Conservation (phyloP, 1,140 invertebrate species). For the Lanistes nyassanus region DNA sequence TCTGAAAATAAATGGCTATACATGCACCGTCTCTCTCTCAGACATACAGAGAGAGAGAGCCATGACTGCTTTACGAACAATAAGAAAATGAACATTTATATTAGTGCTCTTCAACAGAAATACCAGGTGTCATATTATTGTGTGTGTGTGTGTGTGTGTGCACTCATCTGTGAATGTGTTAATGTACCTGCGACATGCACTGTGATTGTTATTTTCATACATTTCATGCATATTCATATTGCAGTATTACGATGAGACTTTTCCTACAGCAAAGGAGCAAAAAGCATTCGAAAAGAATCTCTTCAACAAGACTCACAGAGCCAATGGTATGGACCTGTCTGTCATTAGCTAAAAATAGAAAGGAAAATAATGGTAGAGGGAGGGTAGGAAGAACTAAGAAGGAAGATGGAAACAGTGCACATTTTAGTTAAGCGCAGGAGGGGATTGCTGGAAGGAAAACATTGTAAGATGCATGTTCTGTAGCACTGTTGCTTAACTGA, state of each 20-base stretch:
- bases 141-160: conserved; percentile 10
- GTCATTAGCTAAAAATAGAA: no score
- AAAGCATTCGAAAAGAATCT: conserved; percentile 97
- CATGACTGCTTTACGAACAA: no score
- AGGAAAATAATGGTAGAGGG: no score
- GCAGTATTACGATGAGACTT: conserved; percentile 91
- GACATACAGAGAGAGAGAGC: no score
- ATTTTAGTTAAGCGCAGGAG: neutral
- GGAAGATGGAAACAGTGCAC: neutral
- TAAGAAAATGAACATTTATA: no score
- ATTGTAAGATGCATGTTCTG: neutral
- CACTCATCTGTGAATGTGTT: neutral
- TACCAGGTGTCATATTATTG: no score
- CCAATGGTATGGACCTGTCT: conserved; percentile 66
- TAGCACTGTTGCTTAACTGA: neutral
- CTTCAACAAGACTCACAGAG: conserved; percentile 94
- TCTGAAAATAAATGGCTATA: no score
- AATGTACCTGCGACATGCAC: neutral
- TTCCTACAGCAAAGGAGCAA: conserved; percentile 93
- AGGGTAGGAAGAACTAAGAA: conserved; percentile 13
- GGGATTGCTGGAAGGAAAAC: no score
- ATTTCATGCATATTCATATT: conserved; percentile 37
- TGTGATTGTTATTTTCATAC: neutral
- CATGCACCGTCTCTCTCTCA: no score
- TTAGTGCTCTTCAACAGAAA: no score